Conservation (phyloP, 2,888 invertebrate genomes). For the Atrina japonica region DNA sequence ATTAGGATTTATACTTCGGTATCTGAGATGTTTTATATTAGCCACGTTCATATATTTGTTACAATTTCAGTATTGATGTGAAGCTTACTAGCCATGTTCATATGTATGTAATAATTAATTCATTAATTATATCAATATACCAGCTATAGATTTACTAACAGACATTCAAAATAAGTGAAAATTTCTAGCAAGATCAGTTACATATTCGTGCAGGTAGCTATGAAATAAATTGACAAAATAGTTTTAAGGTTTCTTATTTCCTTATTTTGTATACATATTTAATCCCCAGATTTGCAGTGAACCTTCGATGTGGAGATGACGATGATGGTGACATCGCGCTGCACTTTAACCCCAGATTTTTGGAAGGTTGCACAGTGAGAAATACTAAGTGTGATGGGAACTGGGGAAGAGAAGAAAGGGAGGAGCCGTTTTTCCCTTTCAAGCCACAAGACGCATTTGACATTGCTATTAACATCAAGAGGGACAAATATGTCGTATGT, state of each 20-base stretch:
- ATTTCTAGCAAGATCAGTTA: too few species aligned
- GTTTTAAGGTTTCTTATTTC: too few species aligned
- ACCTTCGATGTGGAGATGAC: constrained; percentile 55
- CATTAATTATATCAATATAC: too few species aligned
- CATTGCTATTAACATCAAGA: constrained; percentile 49
- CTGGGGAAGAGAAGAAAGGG: constrained; percentile 62
- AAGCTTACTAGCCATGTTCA: too few species aligned
- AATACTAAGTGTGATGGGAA: constrained; percentile 55
- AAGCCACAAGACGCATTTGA: constrained; percentile 56
- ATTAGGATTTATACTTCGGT: too few species aligned
- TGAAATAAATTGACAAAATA: background rate
- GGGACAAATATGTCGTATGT: constrained; percentile 55
- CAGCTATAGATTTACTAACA: too few species aligned
- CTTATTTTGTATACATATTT: background rate
- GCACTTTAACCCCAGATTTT: constrained; percentile 61
- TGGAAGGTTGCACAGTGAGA: constrained; percentile 45
- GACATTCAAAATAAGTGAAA: too few species aligned
- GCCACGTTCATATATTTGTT: too few species aligned
- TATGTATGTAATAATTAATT: too few species aligned
- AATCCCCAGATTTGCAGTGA: constrained; percentile 55
- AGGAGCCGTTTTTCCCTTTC: constrained; percentile 60
- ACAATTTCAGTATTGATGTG: too few species aligned
- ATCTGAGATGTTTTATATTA: background rate
- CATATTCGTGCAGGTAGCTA: background rate
- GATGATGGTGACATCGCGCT: constrained; percentile 57